phyloP scores from a whole-genome alignment of 2,888 invertebrate species.

The Leptopilina myrica region DNA sequence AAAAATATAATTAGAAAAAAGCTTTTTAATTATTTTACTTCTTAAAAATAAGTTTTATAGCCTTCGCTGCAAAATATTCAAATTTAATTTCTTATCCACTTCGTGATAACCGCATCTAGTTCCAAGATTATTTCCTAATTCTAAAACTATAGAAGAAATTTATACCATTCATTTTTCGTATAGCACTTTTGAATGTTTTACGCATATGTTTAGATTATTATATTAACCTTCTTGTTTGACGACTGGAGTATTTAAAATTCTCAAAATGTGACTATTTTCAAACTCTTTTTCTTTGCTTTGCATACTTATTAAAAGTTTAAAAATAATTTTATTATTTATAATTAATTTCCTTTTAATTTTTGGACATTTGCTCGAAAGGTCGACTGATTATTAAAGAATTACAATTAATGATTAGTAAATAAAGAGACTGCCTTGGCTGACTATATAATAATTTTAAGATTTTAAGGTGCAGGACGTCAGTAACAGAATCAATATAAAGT shows the following conservation, averaged over 20 bases:
- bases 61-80: too few species aligned
- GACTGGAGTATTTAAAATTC: not conserved
- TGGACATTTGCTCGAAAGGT: slow-evolving; percentile 59
- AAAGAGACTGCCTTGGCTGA: slow-evolving; percentile 29
- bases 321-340: not conserved
- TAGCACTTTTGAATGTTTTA: not conserved
- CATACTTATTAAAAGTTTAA: not conserved
- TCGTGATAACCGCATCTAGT: slow-evolving; percentile 19
- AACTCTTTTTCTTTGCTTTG: slow-evolving; percentile 2
- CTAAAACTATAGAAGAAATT: not conserved
- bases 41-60: too few species aligned
- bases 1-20: not conserved
- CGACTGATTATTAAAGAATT: slow-evolving; percentile 52
- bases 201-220: slow-evolving; percentile 7
- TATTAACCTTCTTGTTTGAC: not conserved
- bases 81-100: not conserved
- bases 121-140: slow-evolving; percentile 6
- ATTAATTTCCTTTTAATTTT: slow-evolving; percentile 38
- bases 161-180: not conserved
- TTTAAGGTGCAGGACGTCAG: slow-evolving; percentile 18
- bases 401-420: slow-evolving; percentile 42
- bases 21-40: too few species aligned
- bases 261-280: not conserved
- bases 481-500: slow-evolving; percentile 40
- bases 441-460: slow-evolving; percentile 22